Evolutionary conservation across 2,113 vertebrate species (phyloP).

Genomic region (Morone chrysops): DNA sequence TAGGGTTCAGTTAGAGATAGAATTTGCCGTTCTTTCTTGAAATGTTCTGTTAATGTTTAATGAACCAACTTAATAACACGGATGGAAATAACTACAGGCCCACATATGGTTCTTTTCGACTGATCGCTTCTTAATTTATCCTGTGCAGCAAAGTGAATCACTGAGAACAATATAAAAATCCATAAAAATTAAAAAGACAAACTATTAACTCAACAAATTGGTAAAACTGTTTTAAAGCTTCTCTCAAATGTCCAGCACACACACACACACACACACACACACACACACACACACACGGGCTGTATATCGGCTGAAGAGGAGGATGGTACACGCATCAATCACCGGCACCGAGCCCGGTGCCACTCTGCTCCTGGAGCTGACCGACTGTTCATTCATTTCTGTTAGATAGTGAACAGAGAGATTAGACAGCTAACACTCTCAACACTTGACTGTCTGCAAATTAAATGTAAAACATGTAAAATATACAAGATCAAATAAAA

Average conservation of each 20-base stretch:
- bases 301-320: conserved; percentile 38
- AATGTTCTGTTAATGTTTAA: background rate
- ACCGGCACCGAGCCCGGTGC: conserved; percentile 29
- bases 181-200: background rate
- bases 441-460: background rate
- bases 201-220: background rate
- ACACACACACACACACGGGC: background rate
- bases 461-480: background rate
- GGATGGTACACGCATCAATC: conserved; percentile 59
- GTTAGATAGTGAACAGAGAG: conserved; percentile 57
- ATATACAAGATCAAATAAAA: background rate
- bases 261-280: conserved; percentile 2
- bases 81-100: background rate
- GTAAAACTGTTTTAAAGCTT: background rate
- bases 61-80: background rate
- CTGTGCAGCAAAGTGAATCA: background rate
- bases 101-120: background rate
- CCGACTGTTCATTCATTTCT: conserved; percentile 59
- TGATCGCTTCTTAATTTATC: background rate
- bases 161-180: background rate
- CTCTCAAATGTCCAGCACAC: background rate
- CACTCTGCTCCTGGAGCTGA: conserved; percentile 32
- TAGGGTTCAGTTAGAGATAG: background rate
- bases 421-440: conserved; percentile 6
- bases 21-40: background rate